Conservation (phyloP, 2,797 vertebrate genomes). For the Lacerta bilineata region DNA sequence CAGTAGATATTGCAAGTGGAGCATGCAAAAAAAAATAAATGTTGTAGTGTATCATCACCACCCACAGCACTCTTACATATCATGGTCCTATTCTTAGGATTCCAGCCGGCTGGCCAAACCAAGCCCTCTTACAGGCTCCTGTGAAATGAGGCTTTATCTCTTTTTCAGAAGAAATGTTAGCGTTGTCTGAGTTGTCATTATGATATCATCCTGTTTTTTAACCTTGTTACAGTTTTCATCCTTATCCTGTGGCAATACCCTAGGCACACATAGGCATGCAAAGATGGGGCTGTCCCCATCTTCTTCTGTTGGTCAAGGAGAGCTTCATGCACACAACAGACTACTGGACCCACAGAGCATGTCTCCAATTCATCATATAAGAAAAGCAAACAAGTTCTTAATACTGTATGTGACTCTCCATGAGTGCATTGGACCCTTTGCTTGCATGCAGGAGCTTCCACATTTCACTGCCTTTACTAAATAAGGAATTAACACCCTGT, state of each 20-base stretch:
- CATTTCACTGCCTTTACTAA: constrained; percentile 5
- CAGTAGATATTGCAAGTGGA: neutral
- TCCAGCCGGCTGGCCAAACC: neutral
- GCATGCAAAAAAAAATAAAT: neutral
- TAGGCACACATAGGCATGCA: neutral
- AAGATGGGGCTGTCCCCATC: neutral
- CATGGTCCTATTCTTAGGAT: neutral
- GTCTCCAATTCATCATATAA: neutral
- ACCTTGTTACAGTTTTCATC: neutral
- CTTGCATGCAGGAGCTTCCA: neutral
- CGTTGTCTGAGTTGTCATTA: neutral
- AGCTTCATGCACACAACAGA: neutral
- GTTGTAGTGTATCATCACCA: neutral
- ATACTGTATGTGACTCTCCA: neutral
- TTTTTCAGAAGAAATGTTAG: neutral
- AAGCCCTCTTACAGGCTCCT: neutral
- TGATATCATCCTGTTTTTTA: neutral
- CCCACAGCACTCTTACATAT: too few species aligned
- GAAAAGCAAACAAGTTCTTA: neutral
- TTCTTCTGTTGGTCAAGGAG: neutral
- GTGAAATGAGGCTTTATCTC: neutral
- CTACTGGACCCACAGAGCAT: neutral
- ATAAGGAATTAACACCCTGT: neutral
- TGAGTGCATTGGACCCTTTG: neutral
- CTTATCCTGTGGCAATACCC: neutral